Conservation (phyloP, 2,797 vertebrate genomes). For the Denticeps clupeoides region DNA sequence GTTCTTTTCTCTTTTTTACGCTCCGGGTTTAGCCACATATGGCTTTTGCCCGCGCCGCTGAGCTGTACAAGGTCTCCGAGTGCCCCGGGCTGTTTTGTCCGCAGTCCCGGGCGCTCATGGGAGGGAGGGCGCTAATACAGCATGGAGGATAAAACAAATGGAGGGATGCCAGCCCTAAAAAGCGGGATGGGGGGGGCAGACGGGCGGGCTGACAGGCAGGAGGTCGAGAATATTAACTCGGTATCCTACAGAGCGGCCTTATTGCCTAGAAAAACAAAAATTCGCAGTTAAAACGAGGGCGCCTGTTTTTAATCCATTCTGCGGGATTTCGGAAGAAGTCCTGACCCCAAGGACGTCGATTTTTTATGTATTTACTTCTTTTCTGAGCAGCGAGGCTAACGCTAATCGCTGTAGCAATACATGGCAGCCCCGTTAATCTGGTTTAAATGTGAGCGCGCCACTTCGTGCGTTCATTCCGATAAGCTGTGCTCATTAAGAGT, state of each 20-base stretch:
- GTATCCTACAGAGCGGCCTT: slow-evolving; percentile 59
- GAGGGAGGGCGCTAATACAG: slow-evolving; percentile 69
- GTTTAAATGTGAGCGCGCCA: slow-evolving; percentile 56
- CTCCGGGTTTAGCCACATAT: slow-evolving; percentile 62
- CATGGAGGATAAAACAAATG: slow-evolving; percentile 80
- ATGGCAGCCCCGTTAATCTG: slow-evolving; percentile 54
- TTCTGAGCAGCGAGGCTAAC: slow-evolving; percentile 37
- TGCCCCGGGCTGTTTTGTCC: slow-evolving; percentile 72
- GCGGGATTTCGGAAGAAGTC: too few species aligned
- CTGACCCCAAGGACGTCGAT: too few species aligned
- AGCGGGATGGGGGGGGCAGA: slow-evolving; percentile 33
- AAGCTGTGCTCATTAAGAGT: slow-evolving; percentile 56
- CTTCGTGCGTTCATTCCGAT: slow-evolving; percentile 48
- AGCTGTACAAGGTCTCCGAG: slow-evolving; percentile 64
- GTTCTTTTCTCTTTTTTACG: slow-evolving; percentile 15
- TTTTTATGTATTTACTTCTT: slow-evolving; percentile 44
- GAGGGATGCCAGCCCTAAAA: slow-evolving; percentile 52
- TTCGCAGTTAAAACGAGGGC: slow-evolving; percentile 45
- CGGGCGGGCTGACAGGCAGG: slow-evolving; percentile 33
- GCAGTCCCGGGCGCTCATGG: slow-evolving; percentile 66
- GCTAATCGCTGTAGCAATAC: slow-evolving; percentile 45
- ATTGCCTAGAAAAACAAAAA: slow-evolving; percentile 64
- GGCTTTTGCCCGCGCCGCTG: slow-evolving; percentile 68
- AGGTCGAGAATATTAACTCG: slow-evolving; percentile 51
- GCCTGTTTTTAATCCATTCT: too few species aligned